These are phyloP conservation scores for Onychomys arenicola DNA, from an alignment of 2,797 vertebrate genomes.

Conservation along the genomic window DNA sequence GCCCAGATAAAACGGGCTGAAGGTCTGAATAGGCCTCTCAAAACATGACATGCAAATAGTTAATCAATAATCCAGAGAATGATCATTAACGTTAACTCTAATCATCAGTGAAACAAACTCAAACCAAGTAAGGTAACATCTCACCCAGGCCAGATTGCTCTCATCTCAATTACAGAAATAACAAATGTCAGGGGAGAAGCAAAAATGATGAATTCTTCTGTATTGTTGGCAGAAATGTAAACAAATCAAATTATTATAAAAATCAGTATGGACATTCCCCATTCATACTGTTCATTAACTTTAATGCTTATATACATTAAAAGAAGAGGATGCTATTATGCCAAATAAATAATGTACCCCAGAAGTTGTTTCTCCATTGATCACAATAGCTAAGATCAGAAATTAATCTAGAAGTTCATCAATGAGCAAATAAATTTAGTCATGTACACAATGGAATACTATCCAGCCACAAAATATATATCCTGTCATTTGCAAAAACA, in stretches of 20 bases:
- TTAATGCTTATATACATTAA: background rate
- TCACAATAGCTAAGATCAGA: background rate
- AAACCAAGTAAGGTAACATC: background rate
- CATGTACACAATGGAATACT: too few relatives aligned
- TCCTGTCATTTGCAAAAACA: background rate
- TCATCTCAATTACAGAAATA: background rate
- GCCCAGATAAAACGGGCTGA: background rate
- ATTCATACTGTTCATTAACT: background rate
- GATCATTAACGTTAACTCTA: background rate
- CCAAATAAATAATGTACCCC: background rate
- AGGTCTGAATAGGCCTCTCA: background rate
- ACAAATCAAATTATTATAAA: background rate
- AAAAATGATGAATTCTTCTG: background rate
- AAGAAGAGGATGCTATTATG: background rate
- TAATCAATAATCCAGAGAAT: background rate
- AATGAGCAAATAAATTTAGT: background rate
- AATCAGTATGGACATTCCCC: background rate
- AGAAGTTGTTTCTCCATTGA: background rate
- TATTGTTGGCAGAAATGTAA: background rate
- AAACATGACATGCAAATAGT: background rate
- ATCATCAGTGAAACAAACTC: background rate
- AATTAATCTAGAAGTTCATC: background rate
- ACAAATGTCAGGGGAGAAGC: background rate
- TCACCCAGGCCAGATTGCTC: background rate
- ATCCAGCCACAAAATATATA: background rate